A percentile compares a stretch with the other conserved stretches of the same genome.
phyloP scores from a whole-genome alignment of 2,113 vertebrate genomes.

The Carassius gibelio region DNA sequence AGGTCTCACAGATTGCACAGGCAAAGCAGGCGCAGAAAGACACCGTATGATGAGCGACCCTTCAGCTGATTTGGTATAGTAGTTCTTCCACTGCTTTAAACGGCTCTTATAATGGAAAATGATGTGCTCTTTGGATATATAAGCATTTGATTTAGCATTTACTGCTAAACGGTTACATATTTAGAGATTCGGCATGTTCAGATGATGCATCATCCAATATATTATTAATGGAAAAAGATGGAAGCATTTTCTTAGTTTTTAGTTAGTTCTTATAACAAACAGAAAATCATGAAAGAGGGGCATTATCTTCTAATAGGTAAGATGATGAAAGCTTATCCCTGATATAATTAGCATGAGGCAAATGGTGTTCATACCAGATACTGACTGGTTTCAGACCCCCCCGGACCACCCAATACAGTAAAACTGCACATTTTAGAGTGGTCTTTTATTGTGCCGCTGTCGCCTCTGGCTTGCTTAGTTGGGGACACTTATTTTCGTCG shows the following conservation, averaged over 20 bases:
- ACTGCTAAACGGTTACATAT: background rate
- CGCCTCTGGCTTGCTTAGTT: too few species aligned
- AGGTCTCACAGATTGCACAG: background rate
- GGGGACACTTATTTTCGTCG: too few species aligned
- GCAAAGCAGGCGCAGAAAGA: background rate
- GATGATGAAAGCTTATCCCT: background rate
- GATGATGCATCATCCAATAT: background rate
- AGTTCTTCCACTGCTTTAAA: background rate
- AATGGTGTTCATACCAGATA: too few species aligned
- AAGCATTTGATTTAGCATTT: background rate
- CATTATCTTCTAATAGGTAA: background rate
- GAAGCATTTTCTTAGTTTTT: background rate
- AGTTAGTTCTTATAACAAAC: background rate
- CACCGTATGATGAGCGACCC: background rate
- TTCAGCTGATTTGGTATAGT: background rate
- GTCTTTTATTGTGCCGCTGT: too few species aligned
- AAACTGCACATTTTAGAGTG: too few species aligned
- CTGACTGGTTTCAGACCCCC: too few species aligned
- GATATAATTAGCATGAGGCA: background rate
- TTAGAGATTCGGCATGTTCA: background rate
- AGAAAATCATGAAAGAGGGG: background rate
- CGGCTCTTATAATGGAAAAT: background rate
- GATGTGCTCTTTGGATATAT: background rate
- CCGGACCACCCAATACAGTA: too few species aligned
- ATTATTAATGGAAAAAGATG: background rate